These are phyloP conservation scores for Charaxes varanes DNA, from an alignment of 1,140 invertebrate species.

Conservation along the genomic window DNA sequence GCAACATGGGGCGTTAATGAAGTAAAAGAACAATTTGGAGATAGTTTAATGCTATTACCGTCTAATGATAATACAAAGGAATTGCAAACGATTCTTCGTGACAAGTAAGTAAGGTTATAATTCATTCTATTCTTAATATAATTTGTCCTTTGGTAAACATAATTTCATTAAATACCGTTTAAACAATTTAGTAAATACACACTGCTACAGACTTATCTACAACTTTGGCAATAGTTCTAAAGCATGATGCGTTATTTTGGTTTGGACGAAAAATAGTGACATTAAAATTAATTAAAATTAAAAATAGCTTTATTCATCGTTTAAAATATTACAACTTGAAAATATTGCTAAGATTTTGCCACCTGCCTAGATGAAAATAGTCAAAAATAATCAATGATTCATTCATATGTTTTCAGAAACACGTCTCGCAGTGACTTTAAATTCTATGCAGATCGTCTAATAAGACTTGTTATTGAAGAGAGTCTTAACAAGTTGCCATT, in stretches of 20 bases:
- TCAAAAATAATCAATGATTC: no score
- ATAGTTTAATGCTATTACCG: slow-evolving; percentile 87
- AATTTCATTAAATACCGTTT: no score
- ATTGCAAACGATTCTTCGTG: slow-evolving; percentile 94
- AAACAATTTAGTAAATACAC: no score
- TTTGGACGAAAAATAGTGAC: no score
- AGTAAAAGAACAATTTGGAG: slow-evolving; percentile 80
- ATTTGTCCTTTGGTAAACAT: no score
- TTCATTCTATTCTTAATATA: no score
- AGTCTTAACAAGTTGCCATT: slow-evolving; percentile 98
- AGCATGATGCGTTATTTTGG: background rate
- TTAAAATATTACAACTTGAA: no score
- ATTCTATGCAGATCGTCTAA: slow-evolving; percentile 97
- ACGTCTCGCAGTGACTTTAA: slow-evolving; percentile 97
- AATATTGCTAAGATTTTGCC: no score
- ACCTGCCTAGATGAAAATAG: no score
- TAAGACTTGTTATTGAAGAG: slow-evolving; percentile 97
- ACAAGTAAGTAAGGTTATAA: slow-evolving; percentile 84
- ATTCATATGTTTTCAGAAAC: slow-evolving; percentile 86
- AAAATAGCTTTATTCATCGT: no score
- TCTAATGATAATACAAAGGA: slow-evolving; percentile 93
- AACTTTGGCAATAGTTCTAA: slow-evolving; percentile 7
- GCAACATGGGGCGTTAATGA: slow-evolving; percentile 55
- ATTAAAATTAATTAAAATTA: no score
- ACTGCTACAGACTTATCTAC: no score